phyloP scores from a whole-genome alignment of 2,113 vertebrate species.

The Macquaria ambigua region DNA sequence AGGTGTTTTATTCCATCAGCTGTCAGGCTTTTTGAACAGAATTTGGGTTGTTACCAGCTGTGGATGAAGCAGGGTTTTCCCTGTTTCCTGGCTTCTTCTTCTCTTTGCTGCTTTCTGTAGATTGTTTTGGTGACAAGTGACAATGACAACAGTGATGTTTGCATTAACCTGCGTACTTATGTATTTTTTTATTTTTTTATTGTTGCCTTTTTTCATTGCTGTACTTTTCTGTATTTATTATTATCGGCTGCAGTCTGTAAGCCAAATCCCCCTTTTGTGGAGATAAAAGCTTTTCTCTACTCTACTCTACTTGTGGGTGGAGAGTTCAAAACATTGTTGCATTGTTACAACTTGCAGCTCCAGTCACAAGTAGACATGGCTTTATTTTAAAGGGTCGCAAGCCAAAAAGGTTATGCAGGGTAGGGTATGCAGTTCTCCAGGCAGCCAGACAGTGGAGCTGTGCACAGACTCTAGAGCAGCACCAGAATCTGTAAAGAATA shows the following conservation, averaged over 20 bases:
- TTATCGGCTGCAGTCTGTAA: too few species aligned
- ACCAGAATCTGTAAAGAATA: background rate
- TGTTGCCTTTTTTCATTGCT: background rate
- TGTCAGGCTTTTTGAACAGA: background rate
- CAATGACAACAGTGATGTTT: background rate
- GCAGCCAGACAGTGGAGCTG: constrained; percentile 5
- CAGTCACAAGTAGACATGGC: too few species aligned
- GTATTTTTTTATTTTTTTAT: background rate
- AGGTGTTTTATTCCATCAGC: background rate
- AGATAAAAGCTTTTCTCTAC: too few species aligned
- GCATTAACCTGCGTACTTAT: background rate
- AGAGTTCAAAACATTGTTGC: too few species aligned
- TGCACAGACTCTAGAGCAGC: background rate
- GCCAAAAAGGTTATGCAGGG: too few species aligned
- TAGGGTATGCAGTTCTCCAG: background rate
- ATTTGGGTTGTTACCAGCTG: background rate
- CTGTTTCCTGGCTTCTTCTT: background rate
- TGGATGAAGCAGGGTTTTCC: background rate
- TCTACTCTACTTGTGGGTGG: too few species aligned
- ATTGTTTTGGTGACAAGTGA: background rate
- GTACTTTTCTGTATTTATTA: background rate
- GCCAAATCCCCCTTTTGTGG: too few species aligned
- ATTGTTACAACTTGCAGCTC: too few species aligned
- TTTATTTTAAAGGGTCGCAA: background rate
- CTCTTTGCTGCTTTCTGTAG: background rate